Percentiles rank a stretch among this genome's conserved stretches.
These are phyloP conservation scores for Chrosomus eos DNA, from an alignment of 2,797 vertebrate species.

Conservation along the genomic window DNA sequence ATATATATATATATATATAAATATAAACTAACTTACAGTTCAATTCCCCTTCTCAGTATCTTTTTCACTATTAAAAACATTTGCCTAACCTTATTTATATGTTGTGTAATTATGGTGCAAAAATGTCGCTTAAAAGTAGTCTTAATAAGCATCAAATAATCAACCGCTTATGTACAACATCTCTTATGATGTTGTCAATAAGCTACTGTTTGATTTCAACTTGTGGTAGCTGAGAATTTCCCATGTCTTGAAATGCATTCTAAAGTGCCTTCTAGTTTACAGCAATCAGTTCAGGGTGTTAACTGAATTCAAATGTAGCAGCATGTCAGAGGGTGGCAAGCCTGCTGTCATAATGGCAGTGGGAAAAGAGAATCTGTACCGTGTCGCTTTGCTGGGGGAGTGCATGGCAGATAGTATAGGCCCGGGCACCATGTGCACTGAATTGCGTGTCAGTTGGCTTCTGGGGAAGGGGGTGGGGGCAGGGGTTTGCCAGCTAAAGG, in stretches of 20 bases:
- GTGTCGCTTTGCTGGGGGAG: conserved; percentile 62
- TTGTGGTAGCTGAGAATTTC: conserved; percentile 3
- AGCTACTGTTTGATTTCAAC: background rate
- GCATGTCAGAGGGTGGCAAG: conserved; percentile 9
- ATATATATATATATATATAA: no score
- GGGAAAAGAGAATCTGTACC: conserved; percentile 31
- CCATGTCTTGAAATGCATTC: background rate
- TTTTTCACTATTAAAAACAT: background rate
- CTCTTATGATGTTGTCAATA: background rate
- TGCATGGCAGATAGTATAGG: conserved; percentile 70
- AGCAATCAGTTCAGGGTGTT: conserved; percentile 25
- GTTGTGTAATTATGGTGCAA: background rate
- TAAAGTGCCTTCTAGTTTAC: conserved; percentile 10
- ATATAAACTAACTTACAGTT: no score
- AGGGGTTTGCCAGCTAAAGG: conserved; percentile 45
- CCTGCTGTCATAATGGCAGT: conserved; percentile 44
- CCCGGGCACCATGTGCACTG: conserved; percentile 67
- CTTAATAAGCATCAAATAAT: conserved; percentile 7
- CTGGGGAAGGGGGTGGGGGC: conserved; percentile 57
- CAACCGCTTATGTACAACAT: conserved; percentile 8
- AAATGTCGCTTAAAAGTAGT: background rate
- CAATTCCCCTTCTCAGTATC: background rate
- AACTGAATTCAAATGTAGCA: conserved; percentile 19
- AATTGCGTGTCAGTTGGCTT: conserved; percentile 75
- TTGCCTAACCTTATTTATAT: background rate